Evolutionary conservation across 2,797 vertebrate species (phyloP).

Genomic region (Microctenopoma stevenorrisi): DNA sequence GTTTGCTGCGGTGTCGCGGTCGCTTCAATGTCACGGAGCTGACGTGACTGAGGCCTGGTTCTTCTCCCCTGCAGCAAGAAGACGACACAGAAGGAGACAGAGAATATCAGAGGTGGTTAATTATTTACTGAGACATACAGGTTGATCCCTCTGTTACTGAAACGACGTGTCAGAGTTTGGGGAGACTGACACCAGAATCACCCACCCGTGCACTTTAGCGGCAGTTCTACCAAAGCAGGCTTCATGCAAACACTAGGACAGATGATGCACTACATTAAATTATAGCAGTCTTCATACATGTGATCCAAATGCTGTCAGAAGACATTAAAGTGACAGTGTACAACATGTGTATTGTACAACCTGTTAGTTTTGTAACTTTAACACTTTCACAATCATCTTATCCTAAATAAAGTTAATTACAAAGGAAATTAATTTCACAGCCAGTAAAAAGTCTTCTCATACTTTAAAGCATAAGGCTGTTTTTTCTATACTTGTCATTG

Average conservation of each 20-base stretch:
- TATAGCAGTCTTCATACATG: not conserved
- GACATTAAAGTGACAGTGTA: too few relatives aligned
- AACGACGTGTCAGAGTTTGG: not conserved
- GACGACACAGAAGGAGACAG: slow-evolving; percentile 19
- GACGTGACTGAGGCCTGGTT: slow-evolving; percentile 60
- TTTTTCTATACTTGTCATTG: too few relatives aligned
- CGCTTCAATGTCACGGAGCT: slow-evolving; percentile 55
- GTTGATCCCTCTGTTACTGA: slow-evolving; percentile 8
- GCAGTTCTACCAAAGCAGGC: not conserved
- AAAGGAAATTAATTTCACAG: too few relatives aligned
- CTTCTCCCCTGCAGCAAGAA: slow-evolving; percentile 44
- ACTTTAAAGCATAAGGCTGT: too few relatives aligned
- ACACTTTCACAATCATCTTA: too few relatives aligned
- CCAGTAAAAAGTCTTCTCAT: too few relatives aligned
- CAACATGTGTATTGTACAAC: too few relatives aligned
- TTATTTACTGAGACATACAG: slow-evolving; percentile 40
- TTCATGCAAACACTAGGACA: not conserved
- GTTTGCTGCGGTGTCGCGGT: slow-evolving; percentile 54
- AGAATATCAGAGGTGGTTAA: slow-evolving; percentile 19
- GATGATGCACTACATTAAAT: not conserved
- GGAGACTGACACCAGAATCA: slow-evolving; percentile 1
- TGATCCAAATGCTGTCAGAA: too few relatives aligned
- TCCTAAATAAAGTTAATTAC: too few relatives aligned
- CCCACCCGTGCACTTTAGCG: not conserved
- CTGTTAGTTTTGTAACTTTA: too few relatives aligned